phyloP scores from a whole-genome alignment of 2,113 vertebrate genomes.

The Trogon surrucura region DNA sequence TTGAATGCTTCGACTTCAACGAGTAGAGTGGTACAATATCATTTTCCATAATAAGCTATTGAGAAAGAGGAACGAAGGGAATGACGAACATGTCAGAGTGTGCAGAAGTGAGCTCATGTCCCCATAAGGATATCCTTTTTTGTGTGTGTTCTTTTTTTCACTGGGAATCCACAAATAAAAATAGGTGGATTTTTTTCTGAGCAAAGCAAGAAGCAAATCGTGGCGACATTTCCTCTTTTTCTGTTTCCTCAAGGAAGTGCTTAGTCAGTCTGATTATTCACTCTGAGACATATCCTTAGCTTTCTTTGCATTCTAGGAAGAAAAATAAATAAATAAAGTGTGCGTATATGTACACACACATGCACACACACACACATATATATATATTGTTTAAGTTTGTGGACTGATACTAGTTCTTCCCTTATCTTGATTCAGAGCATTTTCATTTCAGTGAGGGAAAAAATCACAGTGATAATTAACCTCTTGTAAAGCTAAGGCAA shows the following conservation, averaged over 20 bases:
- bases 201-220: neutral
- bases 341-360: accelerated
- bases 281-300: neutral
- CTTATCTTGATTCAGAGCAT: neutral
- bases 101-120: constrained; percentile 29
- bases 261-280: constrained; percentile 34
- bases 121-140: neutral
- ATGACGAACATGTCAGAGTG: neutral
- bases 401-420: neutral
- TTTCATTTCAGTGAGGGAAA: neutral
- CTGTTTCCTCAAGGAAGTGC: constrained; percentile 17
- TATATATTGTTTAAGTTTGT: neutral
- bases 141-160: neutral
- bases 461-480: neutral
- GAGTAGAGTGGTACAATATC: neutral
- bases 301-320: constrained; percentile 53
- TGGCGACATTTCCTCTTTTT: constrained; percentile 29
- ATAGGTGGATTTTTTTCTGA: neutral
- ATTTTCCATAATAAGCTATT: neutral
- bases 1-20: neutral
- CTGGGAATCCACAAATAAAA: constrained; percentile 11
- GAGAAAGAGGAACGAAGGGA: constrained; percentile 26
- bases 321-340: neutral
- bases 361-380: accelerated
- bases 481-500: neutral